phyloP scores from a whole-genome alignment of 2,888 invertebrate genomes.

The Bibio marci region DNA sequence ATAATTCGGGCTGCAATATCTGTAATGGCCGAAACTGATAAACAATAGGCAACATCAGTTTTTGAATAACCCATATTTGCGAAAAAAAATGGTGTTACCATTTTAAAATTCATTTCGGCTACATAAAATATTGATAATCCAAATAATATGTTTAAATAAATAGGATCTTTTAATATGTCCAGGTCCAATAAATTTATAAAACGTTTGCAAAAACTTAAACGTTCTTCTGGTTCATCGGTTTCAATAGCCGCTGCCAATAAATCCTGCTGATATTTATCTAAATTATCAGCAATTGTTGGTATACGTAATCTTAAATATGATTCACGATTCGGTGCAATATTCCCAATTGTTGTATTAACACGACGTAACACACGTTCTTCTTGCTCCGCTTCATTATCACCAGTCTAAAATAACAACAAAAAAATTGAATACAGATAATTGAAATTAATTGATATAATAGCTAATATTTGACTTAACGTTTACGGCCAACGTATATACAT shows the following conservation, averaged over 20 bases:
- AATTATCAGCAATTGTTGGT: conserved; percentile 1
- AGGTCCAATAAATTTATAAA: conserved; percentile 52
- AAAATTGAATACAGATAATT: neutral
- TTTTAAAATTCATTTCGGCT: conserved; percentile 57
- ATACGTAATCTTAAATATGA: conserved; percentile 18
- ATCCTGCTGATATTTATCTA: conserved; percentile 11
- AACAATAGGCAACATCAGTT: conserved; percentile 51
- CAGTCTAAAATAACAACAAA: conserved; percentile 12
- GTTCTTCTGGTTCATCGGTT: conserved; percentile 13
- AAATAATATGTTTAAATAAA: conserved; percentile 52
- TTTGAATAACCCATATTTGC: conserved; percentile 42
- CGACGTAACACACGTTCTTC: conserved; percentile 26
- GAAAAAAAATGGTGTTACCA: conserved; percentile 53
- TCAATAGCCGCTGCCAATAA: conserved; percentile 11
- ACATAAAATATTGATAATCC: conserved; percentile 58
- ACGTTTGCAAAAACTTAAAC: conserved; percentile 31
- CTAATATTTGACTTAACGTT: no score
- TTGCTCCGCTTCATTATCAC: conserved; percentile 28
- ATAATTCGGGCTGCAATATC: conserved; percentile 56
- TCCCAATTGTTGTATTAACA: conserved; percentile 22
- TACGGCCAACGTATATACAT: no score
- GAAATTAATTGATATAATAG: neutral
- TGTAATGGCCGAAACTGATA: conserved; percentile 56
- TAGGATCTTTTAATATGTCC: conserved; percentile 51
- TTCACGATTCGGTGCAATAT: conserved; percentile 19